Base-by-base conservation (phyloP, 64 coral and sea anemone genomes). In the Exaiptasia diaphana region DNA sequence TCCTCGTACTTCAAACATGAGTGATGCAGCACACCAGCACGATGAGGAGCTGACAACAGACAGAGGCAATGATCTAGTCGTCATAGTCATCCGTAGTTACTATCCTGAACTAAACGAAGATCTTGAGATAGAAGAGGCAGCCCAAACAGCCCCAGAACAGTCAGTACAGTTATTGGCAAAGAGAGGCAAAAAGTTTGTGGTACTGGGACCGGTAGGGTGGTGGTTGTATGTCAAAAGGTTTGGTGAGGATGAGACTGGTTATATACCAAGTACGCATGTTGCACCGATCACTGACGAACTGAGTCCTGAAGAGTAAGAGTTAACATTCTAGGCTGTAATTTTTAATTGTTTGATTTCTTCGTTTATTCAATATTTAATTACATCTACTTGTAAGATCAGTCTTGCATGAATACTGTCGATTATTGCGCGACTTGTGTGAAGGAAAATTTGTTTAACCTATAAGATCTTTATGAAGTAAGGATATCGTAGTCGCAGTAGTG, bases 231-330 rank as follows among this genome's bases (percentile, higher is more conserved):
- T 78, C 14, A 68, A 77, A 30, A 22, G 36, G 5, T 22, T 78
- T 38, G 57, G 29, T 8, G 55, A n/a, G 38, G 84, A 29, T 29
- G 74, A 87, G 10, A 78, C 62, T 15, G 84, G 84, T 40, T 87
- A 87, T 28, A 87, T 87, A 23, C 84, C 84, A 13, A 87, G 84
- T 64, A 41, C 64, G 41, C 60, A 75, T 69, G 84, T 87, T 43
- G 73, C 64, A 4, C 84, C 84, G 13, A 23, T 87, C 21, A 87
- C 74, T 36, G 84, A 78, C 22, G 73, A 87, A 25, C 63, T 76
- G 9, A 76, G 57, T 15, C 28, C 26, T 44, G 84, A 87, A 67
- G 84, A 78, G 84, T 87, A 78, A 69, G 84, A 75, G 20, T 34
- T 2, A 65, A n/a, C n/a, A n/a, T n/a, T n/a, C n/a, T n/a, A n/a